Base-by-base conservation (phyloP, 2,113 vertebrate genomes). In the Spea bombifrons region DNA sequence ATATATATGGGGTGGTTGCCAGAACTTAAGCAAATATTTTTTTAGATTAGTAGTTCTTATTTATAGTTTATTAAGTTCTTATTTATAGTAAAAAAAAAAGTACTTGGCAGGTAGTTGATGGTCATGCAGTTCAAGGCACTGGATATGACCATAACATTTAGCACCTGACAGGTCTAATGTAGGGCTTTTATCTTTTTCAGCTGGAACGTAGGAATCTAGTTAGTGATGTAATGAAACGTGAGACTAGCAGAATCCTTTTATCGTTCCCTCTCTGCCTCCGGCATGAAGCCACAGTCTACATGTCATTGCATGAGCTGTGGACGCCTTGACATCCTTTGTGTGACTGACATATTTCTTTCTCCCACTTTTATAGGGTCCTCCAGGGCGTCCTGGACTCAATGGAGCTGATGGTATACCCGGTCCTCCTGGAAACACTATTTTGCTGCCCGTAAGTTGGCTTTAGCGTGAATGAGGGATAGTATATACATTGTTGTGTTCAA, bases 361-460 rank as follows among this genome's bases (percentile, higher is more conserved):
- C 43, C 9, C 12, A 50, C 16, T 46, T 59, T 70, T 5, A 10
- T 73, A 97, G 96, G 96, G 96, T 72, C 93, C 94, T 5, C 84
- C 87, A 8, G 96, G 96, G 66, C 91, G 89, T 16, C 88, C 93
- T 6, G 96, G 96, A 48, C 87, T 96, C 71, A 83, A 94, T 5
- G 96, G 96, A 76, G 86, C 86, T 12, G 94, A 94, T 4, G 96
- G 96, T 44, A 90, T 95, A 71, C 93, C 90, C 0, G 96, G 96
- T 59, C 92, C 90, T 0, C 90, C 94, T 0, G 96, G 96, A 76
- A 97, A 94, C 0, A 84, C 95, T 83, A 84, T 98, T 72, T 94
- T 97, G 96, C 85, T 97, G 80, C 96, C 96, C 70, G 96, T 98
- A 88, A 92, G 92, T 75, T 49, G 55, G 12, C 16, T 53, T 59